Conservation (phyloP, 2,797 vertebrate genomes). For the Peromyscus eremicus region DNA sequence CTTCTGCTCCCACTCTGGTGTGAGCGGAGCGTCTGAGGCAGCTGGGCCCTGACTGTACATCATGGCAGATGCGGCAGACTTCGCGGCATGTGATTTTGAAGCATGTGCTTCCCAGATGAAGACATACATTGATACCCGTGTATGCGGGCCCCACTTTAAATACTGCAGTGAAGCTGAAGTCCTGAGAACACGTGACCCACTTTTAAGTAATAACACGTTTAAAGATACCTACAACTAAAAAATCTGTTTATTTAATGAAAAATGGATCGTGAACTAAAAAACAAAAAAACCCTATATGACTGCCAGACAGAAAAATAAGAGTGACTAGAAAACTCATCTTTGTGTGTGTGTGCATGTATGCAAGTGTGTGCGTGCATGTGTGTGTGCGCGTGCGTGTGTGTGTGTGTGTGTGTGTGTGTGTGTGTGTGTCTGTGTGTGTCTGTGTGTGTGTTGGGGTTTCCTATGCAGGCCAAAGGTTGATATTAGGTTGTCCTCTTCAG, state of each 20-base stretch:
- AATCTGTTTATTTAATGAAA: background rate
- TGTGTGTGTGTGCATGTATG: background rate
- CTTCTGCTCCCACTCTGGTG: background rate
- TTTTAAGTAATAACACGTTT: background rate
- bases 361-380: background rate
- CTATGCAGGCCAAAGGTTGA: background rate
- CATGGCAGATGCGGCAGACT: background rate
- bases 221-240: background rate
- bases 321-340: conserved; percentile 13
- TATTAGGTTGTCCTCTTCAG: background rate
- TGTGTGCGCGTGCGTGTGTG: background rate
- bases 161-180: background rate
- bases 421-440: background rate
- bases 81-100: background rate
- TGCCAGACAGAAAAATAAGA: background rate
- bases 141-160: background rate
- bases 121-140: background rate
- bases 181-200: background rate
- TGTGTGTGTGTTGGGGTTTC: background rate
- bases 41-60: background rate
- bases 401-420: background rate
- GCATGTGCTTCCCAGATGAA: background rate
- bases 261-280: background rate
- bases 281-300: background rate
- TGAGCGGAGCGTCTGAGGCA: background rate